Conservation (phyloP, 2,113 vertebrate genomes). For the Mustelus asterias region DNA sequence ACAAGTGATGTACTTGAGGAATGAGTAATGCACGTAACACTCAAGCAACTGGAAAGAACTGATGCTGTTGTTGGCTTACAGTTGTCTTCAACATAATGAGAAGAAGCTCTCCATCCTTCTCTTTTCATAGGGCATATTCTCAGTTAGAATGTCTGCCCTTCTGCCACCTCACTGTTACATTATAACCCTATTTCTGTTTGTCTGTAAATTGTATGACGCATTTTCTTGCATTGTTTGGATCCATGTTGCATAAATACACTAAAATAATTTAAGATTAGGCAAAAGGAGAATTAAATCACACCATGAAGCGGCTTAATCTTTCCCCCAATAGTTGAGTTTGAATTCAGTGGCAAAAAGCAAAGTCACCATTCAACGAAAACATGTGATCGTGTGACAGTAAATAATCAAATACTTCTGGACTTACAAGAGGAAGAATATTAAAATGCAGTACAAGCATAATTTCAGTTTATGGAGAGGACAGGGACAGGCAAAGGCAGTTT, state of each 20-base stretch:
- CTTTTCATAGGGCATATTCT: neutral
- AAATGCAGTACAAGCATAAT: neutral
- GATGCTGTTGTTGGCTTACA: neutral
- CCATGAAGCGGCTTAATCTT: neutral
- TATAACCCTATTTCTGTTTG: neutral
- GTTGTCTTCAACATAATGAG: neutral
- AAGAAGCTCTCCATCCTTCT: neutral
- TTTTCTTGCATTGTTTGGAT: neutral
- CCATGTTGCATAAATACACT: neutral
- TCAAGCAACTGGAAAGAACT: neutral
- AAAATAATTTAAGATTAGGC: neutral
- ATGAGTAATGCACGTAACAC: too few species aligned
- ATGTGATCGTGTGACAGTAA: neutral
- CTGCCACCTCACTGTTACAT: too few species aligned
- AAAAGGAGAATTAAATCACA: neutral
- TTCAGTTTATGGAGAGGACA: neutral
- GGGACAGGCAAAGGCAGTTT: neutral
- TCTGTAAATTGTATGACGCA: neutral
- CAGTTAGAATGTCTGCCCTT: neutral
- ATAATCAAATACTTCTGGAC: neutral
- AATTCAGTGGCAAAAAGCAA: neutral
- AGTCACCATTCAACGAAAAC: neutral
- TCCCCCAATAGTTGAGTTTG: neutral
- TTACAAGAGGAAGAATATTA: neutral
- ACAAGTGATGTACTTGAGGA: neutral